Conservation (phyloP, 2,888 invertebrate species). For the Norana najaformis region DNA sequence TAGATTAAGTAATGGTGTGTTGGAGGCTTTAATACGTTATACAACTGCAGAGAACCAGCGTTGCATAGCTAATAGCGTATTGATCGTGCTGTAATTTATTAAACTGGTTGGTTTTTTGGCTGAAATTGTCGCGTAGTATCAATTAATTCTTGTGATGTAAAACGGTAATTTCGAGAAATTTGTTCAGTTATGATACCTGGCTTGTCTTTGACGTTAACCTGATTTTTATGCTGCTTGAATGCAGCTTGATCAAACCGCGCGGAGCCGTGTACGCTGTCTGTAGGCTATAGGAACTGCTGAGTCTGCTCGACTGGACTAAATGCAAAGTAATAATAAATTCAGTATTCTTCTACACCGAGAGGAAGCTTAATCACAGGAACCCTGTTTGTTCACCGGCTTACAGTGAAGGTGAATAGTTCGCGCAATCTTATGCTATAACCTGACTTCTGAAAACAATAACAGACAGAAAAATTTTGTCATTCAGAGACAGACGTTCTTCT, state of each 20-base stretch:
- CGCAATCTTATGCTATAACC: too few species aligned
- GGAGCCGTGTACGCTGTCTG: background rate
- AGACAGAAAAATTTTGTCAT: too few species aligned
- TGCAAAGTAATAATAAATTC: background rate
- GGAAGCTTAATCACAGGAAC: too few species aligned
- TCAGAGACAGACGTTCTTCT: too few species aligned
- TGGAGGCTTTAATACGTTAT: background rate
- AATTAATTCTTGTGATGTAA: background rate
- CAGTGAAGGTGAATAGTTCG: background rate
- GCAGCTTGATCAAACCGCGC: background rate
- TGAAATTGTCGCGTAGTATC: background rate
- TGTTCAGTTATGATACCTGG: background rate
- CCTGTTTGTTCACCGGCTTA: too few species aligned
- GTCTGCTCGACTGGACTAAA: background rate
- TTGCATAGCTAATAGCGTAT: background rate
- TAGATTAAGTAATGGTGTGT: too few species aligned
- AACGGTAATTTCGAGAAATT: too few species aligned
- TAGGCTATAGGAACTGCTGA: background rate
- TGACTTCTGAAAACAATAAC: too few species aligned
- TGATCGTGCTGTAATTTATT: background rate
- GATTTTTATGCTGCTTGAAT: background rate
- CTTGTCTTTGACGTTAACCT: background rate
- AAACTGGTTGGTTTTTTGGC: background rate
- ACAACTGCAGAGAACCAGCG: background rate
- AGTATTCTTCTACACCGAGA: background rate